Conservation (phyloP, 1,140 invertebrate genomes). For the Oncopodura yosiiana region DNA sequence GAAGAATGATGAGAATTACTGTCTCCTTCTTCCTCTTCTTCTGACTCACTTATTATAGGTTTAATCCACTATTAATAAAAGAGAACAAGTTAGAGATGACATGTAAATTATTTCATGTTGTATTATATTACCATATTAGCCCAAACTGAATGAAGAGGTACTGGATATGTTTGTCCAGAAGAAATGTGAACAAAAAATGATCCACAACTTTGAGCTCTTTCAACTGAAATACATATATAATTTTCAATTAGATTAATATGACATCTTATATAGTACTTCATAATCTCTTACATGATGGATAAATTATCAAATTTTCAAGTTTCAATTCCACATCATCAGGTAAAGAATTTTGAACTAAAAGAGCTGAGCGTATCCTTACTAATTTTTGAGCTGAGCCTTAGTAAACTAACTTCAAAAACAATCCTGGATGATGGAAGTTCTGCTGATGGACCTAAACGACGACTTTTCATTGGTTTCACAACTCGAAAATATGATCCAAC, state of each 20-base stretch:
- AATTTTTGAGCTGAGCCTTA: conserved; percentile 87
- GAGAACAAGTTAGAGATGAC: too few species aligned
- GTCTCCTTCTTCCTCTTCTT: too few species aligned
- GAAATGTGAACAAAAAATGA: conserved; percentile 20
- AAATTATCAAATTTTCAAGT: conserved; percentile 43
- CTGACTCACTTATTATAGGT: conserved; percentile 15
- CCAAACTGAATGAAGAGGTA: conserved; percentile 36
- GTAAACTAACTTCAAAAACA: conserved; percentile 77
- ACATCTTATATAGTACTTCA: conserved; percentile 6
- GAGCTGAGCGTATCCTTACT: conserved; percentile 85
- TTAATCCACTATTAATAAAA: too few species aligned
- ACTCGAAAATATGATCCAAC: conserved; percentile 88
- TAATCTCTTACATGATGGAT: conserved; percentile 31
- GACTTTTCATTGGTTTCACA: conserved; percentile 43
- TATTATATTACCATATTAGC: too few species aligned
- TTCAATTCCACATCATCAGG: conserved; percentile 55
- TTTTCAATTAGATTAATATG: background rate
- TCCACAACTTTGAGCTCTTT: conserved; percentile 29
- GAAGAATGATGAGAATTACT: too few species aligned
- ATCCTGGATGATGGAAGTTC: conserved; percentile 54
- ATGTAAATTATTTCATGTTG: too few species aligned
- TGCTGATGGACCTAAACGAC: background rate
- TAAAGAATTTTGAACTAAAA: conserved; percentile 68
- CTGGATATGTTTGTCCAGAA: conserved; percentile 26
- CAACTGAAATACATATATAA: conserved; percentile 28